These are phyloP conservation scores for Acrocephalus scirpaceus DNA, from an alignment of 2,797 vertebrate genomes.

Conservation along the genomic window DNA sequence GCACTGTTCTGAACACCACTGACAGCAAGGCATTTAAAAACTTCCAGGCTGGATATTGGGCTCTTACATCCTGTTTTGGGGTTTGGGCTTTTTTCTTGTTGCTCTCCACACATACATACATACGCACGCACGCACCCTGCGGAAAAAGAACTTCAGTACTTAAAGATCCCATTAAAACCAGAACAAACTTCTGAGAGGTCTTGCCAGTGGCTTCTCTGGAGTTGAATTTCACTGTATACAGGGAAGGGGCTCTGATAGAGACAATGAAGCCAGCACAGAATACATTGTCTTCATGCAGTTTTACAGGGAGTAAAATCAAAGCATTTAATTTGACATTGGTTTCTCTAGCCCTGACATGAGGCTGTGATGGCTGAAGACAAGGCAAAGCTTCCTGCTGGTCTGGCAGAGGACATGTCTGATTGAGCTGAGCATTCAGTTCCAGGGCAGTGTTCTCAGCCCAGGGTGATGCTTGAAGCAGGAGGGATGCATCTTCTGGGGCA, in stretches of 20 bases:
- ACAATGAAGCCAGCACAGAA: not conserved
- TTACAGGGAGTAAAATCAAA: constrained; percentile 5
- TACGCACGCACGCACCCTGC: no score
- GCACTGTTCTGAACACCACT: not conserved
- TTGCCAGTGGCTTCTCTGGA: not conserved
- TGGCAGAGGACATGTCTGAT: not conserved
- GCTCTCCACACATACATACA: not conserved
- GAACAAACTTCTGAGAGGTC: not conserved
- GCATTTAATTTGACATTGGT: not conserved
- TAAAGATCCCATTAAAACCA: not conserved
- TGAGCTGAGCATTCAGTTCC: not conserved
- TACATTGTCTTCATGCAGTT: not conserved
- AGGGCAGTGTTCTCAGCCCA: not conserved
- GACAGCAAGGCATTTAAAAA: not conserved
- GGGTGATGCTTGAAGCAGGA: not conserved
- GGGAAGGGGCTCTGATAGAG: not conserved
- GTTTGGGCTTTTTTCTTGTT: not conserved
- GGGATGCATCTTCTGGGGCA: not conserved
- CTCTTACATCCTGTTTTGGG: not conserved
- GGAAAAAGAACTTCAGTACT: not conserved
- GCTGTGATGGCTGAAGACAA: not conserved
- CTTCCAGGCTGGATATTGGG: not conserved
- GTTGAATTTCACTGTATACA: not conserved
- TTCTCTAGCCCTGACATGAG: not conserved
- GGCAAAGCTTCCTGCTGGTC: not conserved